Evolutionary conservation across 1,140 invertebrate genomes (phyloP).

Genomic region (Mizuhopecten yessoensis): DNA sequence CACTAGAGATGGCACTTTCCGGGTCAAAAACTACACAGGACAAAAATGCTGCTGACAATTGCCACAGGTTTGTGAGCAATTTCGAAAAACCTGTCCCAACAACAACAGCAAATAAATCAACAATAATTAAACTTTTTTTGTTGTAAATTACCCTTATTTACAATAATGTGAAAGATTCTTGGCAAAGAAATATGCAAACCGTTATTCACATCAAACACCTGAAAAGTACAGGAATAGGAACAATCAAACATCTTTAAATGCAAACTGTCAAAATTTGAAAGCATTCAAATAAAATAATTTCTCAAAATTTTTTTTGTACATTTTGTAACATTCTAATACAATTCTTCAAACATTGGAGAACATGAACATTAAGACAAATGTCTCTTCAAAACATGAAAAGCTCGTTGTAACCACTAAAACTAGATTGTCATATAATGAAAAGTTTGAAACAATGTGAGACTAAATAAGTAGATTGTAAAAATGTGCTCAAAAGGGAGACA

Average conservation of each 20-base stretch:
- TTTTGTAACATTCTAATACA: constrained; percentile 48
- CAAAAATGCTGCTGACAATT: constrained; percentile 10
- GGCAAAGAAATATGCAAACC: constrained; percentile 63
- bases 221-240: constrained; percentile 68
- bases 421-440: constrained; percentile 75
- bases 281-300: constrained; percentile 74
- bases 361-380: constrained; percentile 69
- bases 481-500: constrained; percentile 81
- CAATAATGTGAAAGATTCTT: constrained; percentile 70
- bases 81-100: background rate
- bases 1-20: constrained; percentile 37
- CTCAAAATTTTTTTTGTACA: constrained; percentile 68
- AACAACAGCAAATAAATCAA: constrained; percentile 54
- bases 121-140: constrained; percentile 58
- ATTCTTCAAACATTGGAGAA: constrained; percentile 73
- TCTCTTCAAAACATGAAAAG: constrained; percentile 61
- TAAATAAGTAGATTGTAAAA: constrained; percentile 70
- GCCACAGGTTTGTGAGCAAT: constrained; percentile 32
- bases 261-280: constrained; percentile 77
- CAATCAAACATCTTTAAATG: constrained; percentile 76
- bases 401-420: constrained; percentile 79
- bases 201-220: constrained; percentile 63
- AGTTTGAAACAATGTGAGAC: constrained; percentile 64
- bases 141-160: constrained; percentile 49
- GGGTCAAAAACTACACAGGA: constrained; percentile 14